These are phyloP conservation scores for Misgurnus mizolepis DNA, from an alignment of 2,113 vertebrate species.

Conservation along the genomic window DNA sequence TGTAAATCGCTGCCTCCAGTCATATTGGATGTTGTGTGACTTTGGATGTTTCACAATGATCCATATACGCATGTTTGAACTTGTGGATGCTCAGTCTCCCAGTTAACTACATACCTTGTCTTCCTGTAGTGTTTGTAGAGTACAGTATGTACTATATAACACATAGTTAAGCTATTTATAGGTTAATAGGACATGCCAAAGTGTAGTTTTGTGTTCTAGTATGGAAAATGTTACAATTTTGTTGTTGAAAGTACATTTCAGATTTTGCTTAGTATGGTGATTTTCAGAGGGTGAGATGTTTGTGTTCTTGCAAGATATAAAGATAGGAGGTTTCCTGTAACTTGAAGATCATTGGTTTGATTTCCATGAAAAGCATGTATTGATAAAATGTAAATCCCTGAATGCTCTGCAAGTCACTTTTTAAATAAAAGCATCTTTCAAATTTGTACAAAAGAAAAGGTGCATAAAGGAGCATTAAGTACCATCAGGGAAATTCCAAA, in stretches of 20 bases:
- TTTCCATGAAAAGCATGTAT: too few species aligned
- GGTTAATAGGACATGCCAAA: conserved; percentile 14
- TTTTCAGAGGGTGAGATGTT: not conserved
- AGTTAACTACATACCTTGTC: conserved; percentile 4
- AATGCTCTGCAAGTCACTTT: too few species aligned
- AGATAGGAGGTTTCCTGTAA: too few species aligned
- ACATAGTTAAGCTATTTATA: not conserved
- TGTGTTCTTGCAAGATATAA: not conserved
- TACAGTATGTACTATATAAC: not conserved
- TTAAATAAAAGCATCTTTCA: too few species aligned
- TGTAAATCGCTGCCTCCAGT: conserved; percentile 32
- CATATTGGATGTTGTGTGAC: conserved; percentile 4
- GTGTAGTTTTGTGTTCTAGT: not conserved
- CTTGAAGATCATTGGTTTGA: too few species aligned
- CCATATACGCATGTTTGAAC: conserved; percentile 37
- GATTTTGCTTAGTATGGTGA: not conserved
- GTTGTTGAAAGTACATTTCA: not conserved
- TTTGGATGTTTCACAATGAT: conserved; percentile 43
- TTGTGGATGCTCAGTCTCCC: conserved; percentile 4
- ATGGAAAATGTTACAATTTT: not conserved
- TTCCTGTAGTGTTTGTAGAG: not conserved
- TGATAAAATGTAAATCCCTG: too few species aligned
- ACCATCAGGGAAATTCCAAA: not conserved
- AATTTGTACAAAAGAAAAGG: too few species aligned
- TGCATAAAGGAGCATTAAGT: not conserved